These are phyloP conservation scores for Drosophila colorata DNA, from an alignment of 2,888 invertebrate genomes.

Conservation along the genomic window DNA sequence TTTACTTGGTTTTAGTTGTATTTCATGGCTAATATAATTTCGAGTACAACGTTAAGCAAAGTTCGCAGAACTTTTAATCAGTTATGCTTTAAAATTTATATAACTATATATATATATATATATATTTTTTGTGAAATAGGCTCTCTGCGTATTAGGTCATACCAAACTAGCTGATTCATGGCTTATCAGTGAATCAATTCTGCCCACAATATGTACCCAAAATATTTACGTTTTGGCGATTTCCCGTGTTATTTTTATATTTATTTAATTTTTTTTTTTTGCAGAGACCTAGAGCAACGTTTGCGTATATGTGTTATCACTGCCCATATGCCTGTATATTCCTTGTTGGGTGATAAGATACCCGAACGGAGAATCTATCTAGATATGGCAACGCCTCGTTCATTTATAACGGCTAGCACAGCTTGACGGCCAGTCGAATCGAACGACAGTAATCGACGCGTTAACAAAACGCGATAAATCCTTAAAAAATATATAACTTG, in stretches of 20 bases:
- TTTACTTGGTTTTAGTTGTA: slow-evolving; percentile 10
- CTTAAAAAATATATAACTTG: slow-evolving; percentile 4
- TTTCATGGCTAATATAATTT: neutral
- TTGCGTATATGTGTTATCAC: slow-evolving; percentile 26
- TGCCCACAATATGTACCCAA: slow-evolving; percentile 15
- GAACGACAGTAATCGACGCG: slow-evolving; percentile 67
- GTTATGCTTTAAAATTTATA: neutral
- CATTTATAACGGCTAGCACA: slow-evolving; percentile 57
- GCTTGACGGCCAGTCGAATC: slow-evolving; percentile 49
- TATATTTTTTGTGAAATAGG: slow-evolving; percentile 5
- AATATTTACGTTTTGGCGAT: slow-evolving; percentile 6
- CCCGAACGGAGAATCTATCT: slow-evolving; percentile 43
- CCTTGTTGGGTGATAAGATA: slow-evolving; percentile 25
- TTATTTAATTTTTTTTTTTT: no score
- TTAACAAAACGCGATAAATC: slow-evolving; percentile 59
- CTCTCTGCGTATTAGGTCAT: slow-evolving; percentile 40
- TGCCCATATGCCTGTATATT: neutral
- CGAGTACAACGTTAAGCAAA: slow-evolving; percentile 27
- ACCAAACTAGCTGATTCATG: slow-evolving; percentile 33
- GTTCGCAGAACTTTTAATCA: slow-evolving; percentile 40
- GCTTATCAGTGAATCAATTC: slow-evolving; percentile 45
- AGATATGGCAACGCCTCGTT: slow-evolving; percentile 51
- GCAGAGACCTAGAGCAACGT: slow-evolving; percentile 22
- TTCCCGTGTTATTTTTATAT: slow-evolving; percentile 2
- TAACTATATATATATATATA: slow-evolving; percentile 1